Evolutionary conservation across 2,113 vertebrate genomes (phyloP), one percentile per base, ranked within the genome.

Genomic region (Dipodomys stephensi): DNA sequence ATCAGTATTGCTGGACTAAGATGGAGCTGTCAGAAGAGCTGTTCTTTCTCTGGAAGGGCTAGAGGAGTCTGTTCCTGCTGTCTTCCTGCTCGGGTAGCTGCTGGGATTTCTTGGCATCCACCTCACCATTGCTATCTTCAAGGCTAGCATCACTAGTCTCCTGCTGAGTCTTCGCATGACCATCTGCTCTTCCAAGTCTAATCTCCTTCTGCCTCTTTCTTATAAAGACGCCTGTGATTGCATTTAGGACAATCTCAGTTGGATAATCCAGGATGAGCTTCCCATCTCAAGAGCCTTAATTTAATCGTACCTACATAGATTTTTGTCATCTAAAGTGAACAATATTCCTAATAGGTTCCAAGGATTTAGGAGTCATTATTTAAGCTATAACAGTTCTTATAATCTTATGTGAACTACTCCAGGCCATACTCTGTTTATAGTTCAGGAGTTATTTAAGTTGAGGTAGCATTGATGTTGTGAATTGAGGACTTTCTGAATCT

Each of bases 261-360:
- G 73, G 81, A 77, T 94, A 91, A 94, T 94, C 81, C 28, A 28
- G n/a, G 53, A 84, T 95, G 60, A 95, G 83, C 90, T 95, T 46
- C 68, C 28, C 27, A 18, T 95, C 84, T 72, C 46, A 88, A 96
- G 39, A 91, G 88, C 25, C n/a, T 72, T 87, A 62, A 46, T 28
- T 88, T 88, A 94, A 88, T 89, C 46, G 64, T 7, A 72, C 76
- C 64, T 90, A 23, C 57, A 65, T 39, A 91, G 68, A 73, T 49
- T 91, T 39, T 94, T 87, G 27, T 57, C 68, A 46, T 46, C 6
- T 30, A 87, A 74, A 12, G 35, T 57, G 46, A 71, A 2, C 27
- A 57, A 57, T 57, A 57, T 49, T 92, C 78, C 88, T 15, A 57
- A 16, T 57, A 32, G 62, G 2, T 57, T 77, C 25, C 39, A 65